A percentile compares a stretch with the other conserved stretches of the same genome.
These are phyloP conservation scores for Cataglyphis cursor DNA, from an alignment of 2,888 invertebrate species.

Conservation along the genomic window DNA sequence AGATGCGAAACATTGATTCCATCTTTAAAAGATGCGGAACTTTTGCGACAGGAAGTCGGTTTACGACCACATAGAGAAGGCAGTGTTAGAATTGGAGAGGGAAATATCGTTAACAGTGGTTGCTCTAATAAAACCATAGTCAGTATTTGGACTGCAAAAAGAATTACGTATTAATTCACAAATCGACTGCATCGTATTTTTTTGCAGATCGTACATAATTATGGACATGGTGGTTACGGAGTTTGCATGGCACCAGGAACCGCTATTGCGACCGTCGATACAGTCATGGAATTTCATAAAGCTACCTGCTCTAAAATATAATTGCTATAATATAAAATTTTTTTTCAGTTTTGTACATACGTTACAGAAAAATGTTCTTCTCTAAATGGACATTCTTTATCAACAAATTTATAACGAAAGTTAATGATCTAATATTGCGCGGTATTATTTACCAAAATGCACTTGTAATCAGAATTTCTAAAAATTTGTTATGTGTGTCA, in stretches of 20 bases:
- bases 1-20: slow-evolving; percentile 93
- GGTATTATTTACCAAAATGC: slow-evolving; percentile 58
- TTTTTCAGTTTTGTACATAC: neutral
- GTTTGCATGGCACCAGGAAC: slow-evolving; percentile 96
- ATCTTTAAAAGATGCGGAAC: slow-evolving; percentile 86
- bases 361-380: slow-evolving; percentile 12
- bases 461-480: slow-evolving; percentile 11
- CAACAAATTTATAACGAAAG: slow-evolving; percentile 73
- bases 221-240: slow-evolving; percentile 98
- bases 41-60: slow-evolving; percentile 87
- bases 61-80: slow-evolving; percentile 93
- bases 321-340: neutral
- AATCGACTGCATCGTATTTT: neutral
- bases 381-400: slow-evolving; percentile 66
- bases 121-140: slow-evolving; percentile 73
- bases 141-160: slow-evolving; percentile 50
- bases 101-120: slow-evolving; percentile 86
- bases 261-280: slow-evolving; percentile 90
- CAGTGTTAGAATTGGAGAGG: slow-evolving; percentile 90
- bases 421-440: slow-evolving; percentile 78
- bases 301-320: slow-evolving; percentile 75
- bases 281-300: slow-evolving; percentile 78
- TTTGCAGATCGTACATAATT: slow-evolving; percentile 93
- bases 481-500: neutral
- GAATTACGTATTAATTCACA: neutral